Evolutionary conservation across 2,888 invertebrate genomes (phyloP).

Genomic region (Tineola bisselliella): DNA sequence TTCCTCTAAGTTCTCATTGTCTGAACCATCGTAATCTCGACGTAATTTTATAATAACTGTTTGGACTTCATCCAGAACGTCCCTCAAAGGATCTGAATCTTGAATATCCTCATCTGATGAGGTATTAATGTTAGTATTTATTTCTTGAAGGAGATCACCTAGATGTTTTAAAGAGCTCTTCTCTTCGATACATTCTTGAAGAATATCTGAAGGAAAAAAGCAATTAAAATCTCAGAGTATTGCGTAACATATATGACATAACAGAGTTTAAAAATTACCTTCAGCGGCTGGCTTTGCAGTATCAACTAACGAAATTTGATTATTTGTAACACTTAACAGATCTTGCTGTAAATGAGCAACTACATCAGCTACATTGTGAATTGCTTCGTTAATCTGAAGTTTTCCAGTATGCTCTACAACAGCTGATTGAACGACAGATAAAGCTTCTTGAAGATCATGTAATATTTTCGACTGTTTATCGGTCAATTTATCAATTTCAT

Average conservation of each 20-base stretch:
- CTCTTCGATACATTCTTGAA: slow-evolving; percentile 16
- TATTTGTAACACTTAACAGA: slow-evolving; percentile 22
- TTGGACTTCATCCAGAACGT: slow-evolving; percentile 56
- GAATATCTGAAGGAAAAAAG: slow-evolving; percentile 13
- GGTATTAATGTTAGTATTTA: slow-evolving; percentile 34
- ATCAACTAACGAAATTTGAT: slow-evolving; percentile 10
- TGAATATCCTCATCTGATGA: slow-evolving; percentile 25
- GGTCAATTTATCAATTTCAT: slow-evolving; percentile 13
- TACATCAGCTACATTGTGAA: slow-evolving; percentile 27
- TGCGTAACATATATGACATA: no score
- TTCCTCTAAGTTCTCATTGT: slow-evolving; percentile 51
- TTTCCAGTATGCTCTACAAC: slow-evolving; percentile 25
- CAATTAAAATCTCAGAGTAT: no score
- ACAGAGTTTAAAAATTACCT: background rate
- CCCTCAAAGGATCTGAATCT: slow-evolving; percentile 35
- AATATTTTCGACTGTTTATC: slow-evolving; percentile 22
- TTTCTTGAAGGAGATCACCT: slow-evolving; percentile 37
- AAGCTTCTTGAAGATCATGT: slow-evolving; percentile 21
- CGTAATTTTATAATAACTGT: slow-evolving; percentile 55
- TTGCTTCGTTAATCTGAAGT: slow-evolving; percentile 20
- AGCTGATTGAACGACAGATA: slow-evolving; percentile 26
- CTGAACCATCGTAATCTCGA: slow-evolving; percentile 40
- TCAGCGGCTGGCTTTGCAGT: background rate
- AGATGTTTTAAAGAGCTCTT: slow-evolving; percentile 35
- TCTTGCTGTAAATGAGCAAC: slow-evolving; percentile 34